Evolutionary conservation across 1,140 invertebrate genomes (phyloP), one percentile per base, ranked within the genome.

Genomic region (Holotrichia oblita): DNA sequence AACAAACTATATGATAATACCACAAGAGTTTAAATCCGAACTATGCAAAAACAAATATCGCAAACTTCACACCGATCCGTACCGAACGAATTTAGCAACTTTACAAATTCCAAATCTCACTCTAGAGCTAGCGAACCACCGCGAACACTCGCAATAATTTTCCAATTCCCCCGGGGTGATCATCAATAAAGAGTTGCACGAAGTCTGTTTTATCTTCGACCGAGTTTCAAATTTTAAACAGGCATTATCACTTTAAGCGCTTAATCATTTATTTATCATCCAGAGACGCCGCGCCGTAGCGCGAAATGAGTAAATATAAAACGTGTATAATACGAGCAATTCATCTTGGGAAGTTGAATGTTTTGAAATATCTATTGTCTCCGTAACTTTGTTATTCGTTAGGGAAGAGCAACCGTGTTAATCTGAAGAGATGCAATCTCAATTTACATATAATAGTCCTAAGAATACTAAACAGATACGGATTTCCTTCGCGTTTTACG

Each of bases 171-270:
- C 17, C 48, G 6, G 48, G 27, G 12, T 55, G 48, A 55, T 55
- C 14, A 55, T 0, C 48, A 17, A 55, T 55, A 55, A 55, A 55
- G 48, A 55, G 48, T 55, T 17, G 14, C 48, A 55, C 17, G 14
- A 55, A 55, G 48, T 17, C n/a, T 17, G 48, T 7, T 55, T 14
- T 55, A 55, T 55, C 12, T 55, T 55, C 2, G n/a, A n/a, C 48
- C 48, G 17, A 55, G 48, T 55, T 55, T 55, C 48, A 17, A 55
- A 55, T 55, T 55, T 55, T 55, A 55, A 55, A 55, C 17, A n/a
- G 27, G 48, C 48, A 6, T 6, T 55, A 55, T 17, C 6, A 55
- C 14, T 55, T n/a, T 55, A 17, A 55, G 48, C 27, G 27, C 14
- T 55, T 55, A 55, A 55, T 55, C 48, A 17, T 55, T n/a, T 55